Evolutionary conservation across 1,140 invertebrate species (phyloP).

Genomic region (Drosophila mojavensis): DNA sequence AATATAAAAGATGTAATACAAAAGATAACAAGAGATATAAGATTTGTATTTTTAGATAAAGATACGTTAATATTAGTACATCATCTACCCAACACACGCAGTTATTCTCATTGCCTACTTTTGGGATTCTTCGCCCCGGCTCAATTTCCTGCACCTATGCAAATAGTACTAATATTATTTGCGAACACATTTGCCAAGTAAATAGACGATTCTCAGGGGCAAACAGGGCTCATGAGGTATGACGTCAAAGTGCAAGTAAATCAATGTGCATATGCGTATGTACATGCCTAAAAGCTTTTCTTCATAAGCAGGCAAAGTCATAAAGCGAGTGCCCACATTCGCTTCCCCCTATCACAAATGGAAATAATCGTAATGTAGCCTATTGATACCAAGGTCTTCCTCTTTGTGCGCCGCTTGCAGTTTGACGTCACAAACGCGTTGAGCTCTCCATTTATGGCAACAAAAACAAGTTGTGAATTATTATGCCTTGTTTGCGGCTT

Average conservation of each 20-base stretch:
- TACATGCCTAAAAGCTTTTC: not conserved
- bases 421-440: constrained; percentile 32
- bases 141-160: not conserved
- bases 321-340: constrained; percentile 14
- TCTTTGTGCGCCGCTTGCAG: constrained; percentile 20
- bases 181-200: not conserved
- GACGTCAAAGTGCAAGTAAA: constrained; percentile 39
- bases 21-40: too few species aligned
- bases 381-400: constrained; percentile 10
- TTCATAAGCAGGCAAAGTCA: constrained; percentile 7
- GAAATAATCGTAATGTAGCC: constrained; percentile 17
- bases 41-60: not conserved
- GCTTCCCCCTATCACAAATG: constrained; percentile 12
- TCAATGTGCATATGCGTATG: constrained; percentile 3
- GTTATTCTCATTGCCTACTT: constrained; percentile 20
- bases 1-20: too few species aligned
- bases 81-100: not conserved
- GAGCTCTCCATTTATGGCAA: not conserved
- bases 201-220: not conserved
- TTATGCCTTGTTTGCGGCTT: constrained; percentile 20
- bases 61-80: not conserved
- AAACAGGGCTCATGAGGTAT: constrained; percentile 1
- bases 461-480: constrained; percentile 20
- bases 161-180: not conserved
- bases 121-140: not conserved